Percentiles rank a stretch among this genome's conserved stretches.
phyloP scores from a whole-genome alignment of 1,140 invertebrate species.

The Drosophila auraria region DNA sequence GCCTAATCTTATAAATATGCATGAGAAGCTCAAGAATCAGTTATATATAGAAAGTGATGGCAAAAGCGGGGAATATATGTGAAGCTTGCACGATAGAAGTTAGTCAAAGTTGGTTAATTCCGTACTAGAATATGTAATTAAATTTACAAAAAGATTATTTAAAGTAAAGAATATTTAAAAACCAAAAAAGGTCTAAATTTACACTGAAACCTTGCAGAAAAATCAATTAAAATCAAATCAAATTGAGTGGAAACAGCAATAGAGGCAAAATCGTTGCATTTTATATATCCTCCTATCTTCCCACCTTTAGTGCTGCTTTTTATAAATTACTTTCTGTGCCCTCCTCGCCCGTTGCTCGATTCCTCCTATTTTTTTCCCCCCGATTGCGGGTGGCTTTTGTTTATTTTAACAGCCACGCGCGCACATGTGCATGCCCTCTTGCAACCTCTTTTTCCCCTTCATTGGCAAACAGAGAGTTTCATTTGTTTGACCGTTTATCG shows the following conservation, averaged over 20 bases:
- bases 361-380: not conserved
- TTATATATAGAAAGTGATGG: conserved; percentile 21
- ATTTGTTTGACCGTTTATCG: conserved; percentile 58
- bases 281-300: conserved; percentile 8
- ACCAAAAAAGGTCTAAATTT: not conserved
- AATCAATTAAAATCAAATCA: conserved; percentile 41
- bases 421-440: conserved; percentile 31
- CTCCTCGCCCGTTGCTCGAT: not conserved
- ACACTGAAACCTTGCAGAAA: conserved; percentile 18
- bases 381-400: conserved; percentile 58
- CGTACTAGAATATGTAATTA: not conserved
- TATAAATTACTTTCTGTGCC: conserved; percentile 13
- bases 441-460: not conserved
- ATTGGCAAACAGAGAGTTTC: conserved; percentile 4
- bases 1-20: conserved; percentile 41
- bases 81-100: not conserved
- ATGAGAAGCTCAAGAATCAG: conserved; percentile 7
- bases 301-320: conserved; percentile 13
- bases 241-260: no score
- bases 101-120: not conserved
- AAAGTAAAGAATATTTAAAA: not conserved
- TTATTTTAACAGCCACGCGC: conserved; percentile 74
- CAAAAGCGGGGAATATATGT: not conserved
- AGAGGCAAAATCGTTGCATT: conserved; percentile 27
- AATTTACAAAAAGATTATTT: not conserved